Percentiles rank a stretch among this genome's conserved stretches.
phyloP scores from a whole-genome alignment of 2,113 vertebrate species.

The Aphyosemion australe region DNA sequence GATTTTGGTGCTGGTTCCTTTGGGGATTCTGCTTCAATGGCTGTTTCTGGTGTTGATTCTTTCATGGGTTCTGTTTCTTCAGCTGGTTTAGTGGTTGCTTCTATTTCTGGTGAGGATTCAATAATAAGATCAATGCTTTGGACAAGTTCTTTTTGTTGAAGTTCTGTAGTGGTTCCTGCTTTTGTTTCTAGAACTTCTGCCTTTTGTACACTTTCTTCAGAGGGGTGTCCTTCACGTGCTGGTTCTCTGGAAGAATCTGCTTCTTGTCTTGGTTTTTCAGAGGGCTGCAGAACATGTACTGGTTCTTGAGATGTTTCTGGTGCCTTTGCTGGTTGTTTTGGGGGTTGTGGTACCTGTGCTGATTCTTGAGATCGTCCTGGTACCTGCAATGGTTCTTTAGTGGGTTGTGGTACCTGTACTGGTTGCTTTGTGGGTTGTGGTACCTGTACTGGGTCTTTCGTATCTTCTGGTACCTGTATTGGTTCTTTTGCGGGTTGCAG shows the following conservation, averaged over 20 bases:
- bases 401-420: background rate
- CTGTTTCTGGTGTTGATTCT: too few relatives aligned
- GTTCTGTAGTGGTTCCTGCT: background rate
- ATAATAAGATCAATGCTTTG: background rate
- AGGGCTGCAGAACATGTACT: too few relatives aligned
- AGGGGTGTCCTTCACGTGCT: background rate
- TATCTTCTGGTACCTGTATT: background rate
- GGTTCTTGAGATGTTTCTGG: background rate
- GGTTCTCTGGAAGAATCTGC: background rate
- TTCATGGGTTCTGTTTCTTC: background rate
- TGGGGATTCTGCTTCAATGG: background rate
- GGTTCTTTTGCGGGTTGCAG: background rate
- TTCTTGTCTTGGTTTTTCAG: background rate
- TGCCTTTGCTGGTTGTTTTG: background rate
- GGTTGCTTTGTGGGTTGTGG: background rate
- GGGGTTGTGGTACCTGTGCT: background rate
- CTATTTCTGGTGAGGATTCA: background rate
- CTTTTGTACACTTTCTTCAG: background rate
- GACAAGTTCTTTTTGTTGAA: background rate
- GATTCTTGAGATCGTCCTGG: background rate
- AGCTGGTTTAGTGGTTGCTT: background rate
- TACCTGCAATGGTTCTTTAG: background rate
- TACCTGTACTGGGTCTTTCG: background rate
- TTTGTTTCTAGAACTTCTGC: background rate
- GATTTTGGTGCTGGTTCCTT: background rate